Base-by-base conservation (phyloP, 2,113 vertebrate genomes). In the Bufo bufo region DNA sequence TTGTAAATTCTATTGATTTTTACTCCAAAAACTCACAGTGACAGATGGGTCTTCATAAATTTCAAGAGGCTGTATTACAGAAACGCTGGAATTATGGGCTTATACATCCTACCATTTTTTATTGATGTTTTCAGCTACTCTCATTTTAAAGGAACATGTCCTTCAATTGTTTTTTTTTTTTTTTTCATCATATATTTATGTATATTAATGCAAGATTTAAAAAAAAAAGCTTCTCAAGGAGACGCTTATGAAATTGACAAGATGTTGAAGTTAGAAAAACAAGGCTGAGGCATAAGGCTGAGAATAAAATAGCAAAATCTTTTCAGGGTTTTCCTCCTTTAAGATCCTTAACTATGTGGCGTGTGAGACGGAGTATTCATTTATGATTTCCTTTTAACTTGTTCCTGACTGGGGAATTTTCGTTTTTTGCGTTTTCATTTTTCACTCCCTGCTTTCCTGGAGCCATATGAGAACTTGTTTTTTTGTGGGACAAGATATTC, bases 1-100 rank as follows among this genome's bases (percentile, higher is more conserved):
- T 89, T 91, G 91, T 91, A 92, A 91, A 92, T 91, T 91, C 90
- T 91, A 90, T 91, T 84, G 87, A 87, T 92, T 90, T 90, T 92
- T 89, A 89, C 91, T 92, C 86, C 87, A 89, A 91, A 77, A 89
- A 89, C 82, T 84, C 81, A 84, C 87, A 77, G 87, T 89, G 87
- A 89, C 87, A 89, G 87, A 89, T 89, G 87, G 87, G 87, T 65
- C 87, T 77, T 89, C 87, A 84, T 89, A 89, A 89, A 89, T 89
- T 84, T 84, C 59, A 89, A 89, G 82, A 89, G 82, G 81, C 72
- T 8, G 71, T 54, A 84, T 89, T 84, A 89, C 81, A 89, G 87
- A 89, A 89, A 89, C 87, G 54, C 16, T 66, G 74, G 77, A 89
- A 89, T 84, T 77, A 84, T 69, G 59, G 58, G 49, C 75, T 89